A percentile compares a stretch with the other conserved stretches of the same genome.
Evolutionary conservation across 1,140 invertebrate species (phyloP).

Genomic region (Drosophila pandora): DNA sequence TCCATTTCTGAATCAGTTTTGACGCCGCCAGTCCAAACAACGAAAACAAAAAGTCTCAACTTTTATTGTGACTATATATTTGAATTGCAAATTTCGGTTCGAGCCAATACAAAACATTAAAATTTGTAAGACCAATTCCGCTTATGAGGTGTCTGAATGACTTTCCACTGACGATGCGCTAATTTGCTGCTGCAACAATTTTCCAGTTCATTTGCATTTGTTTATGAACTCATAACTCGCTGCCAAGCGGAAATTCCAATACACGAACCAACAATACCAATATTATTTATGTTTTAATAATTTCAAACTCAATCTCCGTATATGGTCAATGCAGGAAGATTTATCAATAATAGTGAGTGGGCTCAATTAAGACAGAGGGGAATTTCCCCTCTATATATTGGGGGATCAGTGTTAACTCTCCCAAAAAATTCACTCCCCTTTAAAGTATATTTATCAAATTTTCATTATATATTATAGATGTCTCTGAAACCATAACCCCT

Average conservation of each 20-base stretch:
- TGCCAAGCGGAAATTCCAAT: constrained; percentile 70
- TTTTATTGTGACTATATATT: constrained; percentile 47
- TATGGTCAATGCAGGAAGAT: constrained; percentile 32
- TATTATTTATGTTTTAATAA: constrained; percentile 81
- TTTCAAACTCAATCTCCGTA: constrained; percentile 49
- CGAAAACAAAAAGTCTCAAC: constrained; percentile 3
- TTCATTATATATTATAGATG: too few species aligned
- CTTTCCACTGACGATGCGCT: constrained; percentile 64
- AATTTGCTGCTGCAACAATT: constrained; percentile 77
- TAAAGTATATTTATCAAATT: too few species aligned
- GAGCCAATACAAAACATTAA: constrained; percentile 71
- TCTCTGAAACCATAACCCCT: constrained; percentile 10
- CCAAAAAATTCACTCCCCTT: too few species aligned
- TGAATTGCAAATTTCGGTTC: constrained; percentile 64
- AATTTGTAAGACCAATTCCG: constrained; percentile 64
- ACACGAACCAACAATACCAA: constrained; percentile 51
- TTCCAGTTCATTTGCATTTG: constrained; percentile 76
- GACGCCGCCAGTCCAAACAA: constrained; percentile 30
- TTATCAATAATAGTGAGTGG: not conserved
- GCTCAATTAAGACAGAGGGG: not conserved
- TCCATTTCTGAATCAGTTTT: constrained; percentile 52
- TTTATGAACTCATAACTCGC: constrained; percentile 74
- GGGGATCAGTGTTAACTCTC: too few species aligned
- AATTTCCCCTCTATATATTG: too few species aligned
- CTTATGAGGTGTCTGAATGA: constrained; percentile 28